Evolutionary conservation across 2,888 invertebrate genomes (phyloP).

Genomic region (Drosophila nr. medialis): DNA sequence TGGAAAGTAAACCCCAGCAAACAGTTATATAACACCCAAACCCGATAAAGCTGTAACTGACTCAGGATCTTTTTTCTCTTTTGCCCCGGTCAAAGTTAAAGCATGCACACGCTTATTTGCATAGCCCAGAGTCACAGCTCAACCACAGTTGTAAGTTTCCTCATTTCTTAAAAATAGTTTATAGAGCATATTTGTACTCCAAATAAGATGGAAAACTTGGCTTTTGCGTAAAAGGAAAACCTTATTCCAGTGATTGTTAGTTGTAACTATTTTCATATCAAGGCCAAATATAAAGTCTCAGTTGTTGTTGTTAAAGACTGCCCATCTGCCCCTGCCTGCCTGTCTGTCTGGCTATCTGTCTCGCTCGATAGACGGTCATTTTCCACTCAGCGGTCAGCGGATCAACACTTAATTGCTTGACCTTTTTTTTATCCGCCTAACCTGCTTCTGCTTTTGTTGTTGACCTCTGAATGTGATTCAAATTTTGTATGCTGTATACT

Average conservation of each 20-base stretch:
- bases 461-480: conserved; percentile 66
- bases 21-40: background rate
- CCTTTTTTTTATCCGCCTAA: conserved; percentile 51
- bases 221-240: background rate
- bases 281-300: conserved; percentile 5
- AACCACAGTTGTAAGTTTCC: background rate
- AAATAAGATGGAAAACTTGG: background rate
- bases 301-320: conserved; percentile 3
- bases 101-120: conserved; percentile 25
- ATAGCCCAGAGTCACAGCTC: conserved; percentile 1
- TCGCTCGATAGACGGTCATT: conserved; percentile 41
- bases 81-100: conserved; percentile 38
- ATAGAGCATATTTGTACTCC: background rate
- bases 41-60: conserved; percentile 20
- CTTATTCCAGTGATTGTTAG: background rate
- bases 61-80: conserved; percentile 9
- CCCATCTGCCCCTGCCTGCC: background rate
- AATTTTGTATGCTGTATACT: conserved; percentile 66
- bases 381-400: conserved; percentile 49
- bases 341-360: conserved; percentile 43
- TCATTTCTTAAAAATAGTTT: background rate
- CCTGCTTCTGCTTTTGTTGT: conserved; percentile 28
- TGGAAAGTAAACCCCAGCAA: conserved; percentile 36
- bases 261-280: conserved; percentile 56
- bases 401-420: conserved; percentile 78